phyloP scores from a whole-genome alignment of 2,113 vertebrate species.

The Protobothrops flavoviridis region DNA sequence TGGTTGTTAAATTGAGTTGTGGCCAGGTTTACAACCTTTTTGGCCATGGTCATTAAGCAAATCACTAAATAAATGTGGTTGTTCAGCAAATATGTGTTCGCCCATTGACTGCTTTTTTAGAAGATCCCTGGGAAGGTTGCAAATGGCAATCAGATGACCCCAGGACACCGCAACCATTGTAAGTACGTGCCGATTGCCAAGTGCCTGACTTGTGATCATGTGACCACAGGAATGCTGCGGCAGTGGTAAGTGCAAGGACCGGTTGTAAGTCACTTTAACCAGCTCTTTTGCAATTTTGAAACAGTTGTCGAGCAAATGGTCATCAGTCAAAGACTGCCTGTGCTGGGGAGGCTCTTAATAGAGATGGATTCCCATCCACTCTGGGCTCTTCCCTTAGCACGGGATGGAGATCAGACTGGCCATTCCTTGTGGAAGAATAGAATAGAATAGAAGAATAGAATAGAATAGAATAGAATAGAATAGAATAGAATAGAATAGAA shows the following conservation, averaged over 20 bases:
- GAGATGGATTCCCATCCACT: neutral
- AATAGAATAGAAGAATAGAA: no score
- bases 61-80: neutral
- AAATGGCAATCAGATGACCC: neutral
- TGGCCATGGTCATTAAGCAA: no score
- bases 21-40: neutral
- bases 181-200: neutral
- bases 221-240: neutral
- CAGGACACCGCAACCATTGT: neutral
- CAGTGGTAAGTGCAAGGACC: neutral
- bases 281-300: neutral
- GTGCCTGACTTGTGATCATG: neutral
- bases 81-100: neutral
- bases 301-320: neutral
- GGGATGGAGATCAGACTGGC: neutral
- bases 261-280: neutral
- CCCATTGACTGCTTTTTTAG: neutral
- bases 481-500: no score
- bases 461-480: no score
- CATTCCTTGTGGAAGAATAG: neutral
- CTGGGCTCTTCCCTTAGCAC: neutral
- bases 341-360: neutral
- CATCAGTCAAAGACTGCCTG: neutral
- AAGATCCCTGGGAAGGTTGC: neutral
- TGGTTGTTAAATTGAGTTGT: neutral